Evolutionary conservation across 2,888 invertebrate species (phyloP).

Genomic region (Anagyrus pseudococci): DNA sequence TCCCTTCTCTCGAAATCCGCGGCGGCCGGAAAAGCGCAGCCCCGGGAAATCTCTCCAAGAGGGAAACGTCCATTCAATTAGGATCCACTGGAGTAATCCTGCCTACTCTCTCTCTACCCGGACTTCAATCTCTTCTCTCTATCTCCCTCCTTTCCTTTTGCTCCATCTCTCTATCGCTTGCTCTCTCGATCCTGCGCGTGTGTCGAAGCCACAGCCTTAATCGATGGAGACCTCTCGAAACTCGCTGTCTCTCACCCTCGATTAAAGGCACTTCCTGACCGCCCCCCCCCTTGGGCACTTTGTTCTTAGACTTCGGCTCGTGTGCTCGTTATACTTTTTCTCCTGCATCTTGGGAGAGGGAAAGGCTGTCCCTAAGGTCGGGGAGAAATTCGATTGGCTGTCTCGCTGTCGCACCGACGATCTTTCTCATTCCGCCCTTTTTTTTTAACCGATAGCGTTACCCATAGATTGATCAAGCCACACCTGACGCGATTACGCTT

Average conservation of each 20-base stretch:
- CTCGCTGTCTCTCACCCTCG: slow-evolving; percentile 43
- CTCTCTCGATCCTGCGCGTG: too few relatives aligned
- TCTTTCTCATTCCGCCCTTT: neutral
- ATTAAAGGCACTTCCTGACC: slow-evolving; percentile 47
- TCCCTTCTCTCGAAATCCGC: slow-evolving; percentile 18
- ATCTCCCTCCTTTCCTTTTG: slow-evolving; percentile 32
- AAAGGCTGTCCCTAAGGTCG: neutral
- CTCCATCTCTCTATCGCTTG: too few relatives aligned
- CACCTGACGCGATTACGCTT: too few relatives aligned
- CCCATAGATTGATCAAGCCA: too few relatives aligned
- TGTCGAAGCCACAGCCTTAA: slow-evolving; percentile 43
- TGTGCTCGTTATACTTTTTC: neutral
- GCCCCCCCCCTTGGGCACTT: slow-evolving; percentile 19
- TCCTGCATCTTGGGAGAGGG: neutral
- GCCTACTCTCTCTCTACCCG: slow-evolving; percentile 48
- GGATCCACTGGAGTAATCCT: slow-evolving; percentile 58
- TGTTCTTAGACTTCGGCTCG: slow-evolving; percentile 11
- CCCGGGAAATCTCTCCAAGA: slow-evolving; percentile 24
- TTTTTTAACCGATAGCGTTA: neutral
- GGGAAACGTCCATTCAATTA: slow-evolving; percentile 60
- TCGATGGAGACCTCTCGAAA: slow-evolving; percentile 49
- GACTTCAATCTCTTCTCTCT: slow-evolving; percentile 41
- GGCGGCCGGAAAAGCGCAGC: slow-evolving; percentile 10
- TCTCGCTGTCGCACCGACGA: neutral
- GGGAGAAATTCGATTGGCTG: slow-evolving; percentile 15